A percentile compares a stretch with the other conserved stretches of the same genome.
phyloP scores from a whole-genome alignment of 37 sponge, comb jelly and placozoan species.

The Lycopodina hypogea region DNA sequence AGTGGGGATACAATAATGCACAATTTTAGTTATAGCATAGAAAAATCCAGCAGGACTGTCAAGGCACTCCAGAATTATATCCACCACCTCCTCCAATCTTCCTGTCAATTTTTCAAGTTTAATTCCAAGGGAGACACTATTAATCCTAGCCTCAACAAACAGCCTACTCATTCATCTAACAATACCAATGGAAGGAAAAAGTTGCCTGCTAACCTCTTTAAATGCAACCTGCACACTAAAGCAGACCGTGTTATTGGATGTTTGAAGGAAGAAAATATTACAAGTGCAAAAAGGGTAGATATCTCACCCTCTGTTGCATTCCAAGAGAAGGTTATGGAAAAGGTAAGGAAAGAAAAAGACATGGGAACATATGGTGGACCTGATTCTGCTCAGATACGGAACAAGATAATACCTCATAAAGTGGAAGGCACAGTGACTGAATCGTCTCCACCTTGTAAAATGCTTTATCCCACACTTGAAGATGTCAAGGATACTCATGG shows the following conservation, averaged over 20 bases:
- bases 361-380: too few relatives aligned
- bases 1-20: not conserved
- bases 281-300: too few relatives aligned
- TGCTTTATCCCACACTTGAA: too few relatives aligned
- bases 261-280: not conserved
- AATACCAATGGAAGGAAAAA: not conserved
- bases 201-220: not conserved
- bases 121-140: too few relatives aligned
- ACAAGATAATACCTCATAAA: too few relatives aligned
- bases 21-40: not conserved
- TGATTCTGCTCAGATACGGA: too few relatives aligned
- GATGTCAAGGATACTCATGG: too few relatives aligned
- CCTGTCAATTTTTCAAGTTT: not conserved
- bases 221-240: conserved; percentile 16
- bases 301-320: not conserved
- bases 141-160: conserved; percentile 12
- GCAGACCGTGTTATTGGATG: not conserved
- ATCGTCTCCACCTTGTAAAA: too few relatives aligned
- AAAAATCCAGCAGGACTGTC: not conserved
- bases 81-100: not conserved
- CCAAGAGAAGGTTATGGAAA: too few relatives aligned
- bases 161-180: conserved; percentile 21
- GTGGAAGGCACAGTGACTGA: too few relatives aligned
- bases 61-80: not conserved
- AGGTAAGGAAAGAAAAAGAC: too few relatives aligned